Base-by-base conservation (phyloP, 2,888 invertebrate species). In the Cetonia aurata region DNA sequence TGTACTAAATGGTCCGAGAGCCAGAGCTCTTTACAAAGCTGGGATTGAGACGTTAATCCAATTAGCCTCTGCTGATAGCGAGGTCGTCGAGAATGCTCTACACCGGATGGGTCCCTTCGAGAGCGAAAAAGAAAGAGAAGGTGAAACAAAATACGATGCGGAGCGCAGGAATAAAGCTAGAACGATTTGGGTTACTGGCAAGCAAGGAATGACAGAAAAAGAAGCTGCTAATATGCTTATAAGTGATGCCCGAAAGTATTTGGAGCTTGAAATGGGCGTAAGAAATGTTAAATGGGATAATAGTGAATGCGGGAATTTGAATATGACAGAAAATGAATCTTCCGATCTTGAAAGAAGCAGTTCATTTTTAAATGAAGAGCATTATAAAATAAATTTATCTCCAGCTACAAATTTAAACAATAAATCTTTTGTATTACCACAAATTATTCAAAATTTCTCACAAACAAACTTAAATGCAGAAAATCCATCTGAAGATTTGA, bases 151-250 rank as follows among this genome's bases (percentile, higher is more conserved):
- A 62, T 84, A 85, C 74, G 93, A 92, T 78, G 85, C 88, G 8
- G 87, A 88, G 57, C 89, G 91, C 81, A 87, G 93, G 67, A 91
- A 90, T 79, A 89, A 90, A 83, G 87, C 91, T 57, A 88, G 90
- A 80, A 91, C 89, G 77, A 87, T 95, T 71, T 94, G 93, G 88
- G 89, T 96, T 12, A 93, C 92, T 1, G 95, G 96, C 15, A 90
- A 88, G 81, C 88, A 92, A 77, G 95, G 94, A 6, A 83, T 96
- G 76, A 94, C 95, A 0, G 92, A 93, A 67, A 87, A 86, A 68
- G 92, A 96, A 84, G 96, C 96, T 4, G 95, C 98, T 3, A 84
- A 87, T 71, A 86, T 93, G 75, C 86, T 98, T 17, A 90, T 96
- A 17, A 80, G 85, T 15, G 95, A 96, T 84, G 96, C 97, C 31